Conservation (phyloP, 2,797 vertebrate species). For the Phyllotis vaccarum region DNA sequence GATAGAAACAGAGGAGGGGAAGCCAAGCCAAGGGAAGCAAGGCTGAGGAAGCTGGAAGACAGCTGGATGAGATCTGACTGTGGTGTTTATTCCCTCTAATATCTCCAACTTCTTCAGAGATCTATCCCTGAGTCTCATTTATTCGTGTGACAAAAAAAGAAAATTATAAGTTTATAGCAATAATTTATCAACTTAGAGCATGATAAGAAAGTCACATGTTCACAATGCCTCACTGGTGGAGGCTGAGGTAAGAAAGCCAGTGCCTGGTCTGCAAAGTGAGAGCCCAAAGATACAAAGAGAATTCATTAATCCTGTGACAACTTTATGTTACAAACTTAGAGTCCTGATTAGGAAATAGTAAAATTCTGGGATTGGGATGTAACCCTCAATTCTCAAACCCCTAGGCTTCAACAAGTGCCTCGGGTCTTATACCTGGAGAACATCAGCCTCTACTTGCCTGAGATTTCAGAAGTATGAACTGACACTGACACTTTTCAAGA, state of each 20-base stretch:
- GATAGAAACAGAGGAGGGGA: too few relatives aligned
- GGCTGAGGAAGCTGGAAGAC: too few relatives aligned
- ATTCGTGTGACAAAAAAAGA: too few relatives aligned
- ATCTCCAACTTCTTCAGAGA: too few relatives aligned
- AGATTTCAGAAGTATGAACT: background rate
- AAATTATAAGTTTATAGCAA: background rate
- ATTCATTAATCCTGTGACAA: background rate
- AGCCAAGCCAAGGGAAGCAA: too few relatives aligned
- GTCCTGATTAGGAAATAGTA: background rate
- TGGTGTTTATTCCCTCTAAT: too few relatives aligned
- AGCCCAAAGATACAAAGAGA: background rate
- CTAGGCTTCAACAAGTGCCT: background rate
- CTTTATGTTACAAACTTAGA: background rate
- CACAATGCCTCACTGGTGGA: background rate
- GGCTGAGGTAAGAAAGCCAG: background rate
- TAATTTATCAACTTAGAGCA: background rate
- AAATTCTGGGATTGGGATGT: background rate
- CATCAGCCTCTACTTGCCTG: background rate
- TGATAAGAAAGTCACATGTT: background rate
- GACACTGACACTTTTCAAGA: background rate
- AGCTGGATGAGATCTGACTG: too few relatives aligned
- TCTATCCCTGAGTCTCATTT: too few relatives aligned
- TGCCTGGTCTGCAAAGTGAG: background rate
- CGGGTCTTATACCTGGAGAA: background rate
- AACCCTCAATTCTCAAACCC: accelerated